phyloP scores from a whole-genome alignment of 2,113 vertebrate species.

The Chaenocephalus aceratus region DNA sequence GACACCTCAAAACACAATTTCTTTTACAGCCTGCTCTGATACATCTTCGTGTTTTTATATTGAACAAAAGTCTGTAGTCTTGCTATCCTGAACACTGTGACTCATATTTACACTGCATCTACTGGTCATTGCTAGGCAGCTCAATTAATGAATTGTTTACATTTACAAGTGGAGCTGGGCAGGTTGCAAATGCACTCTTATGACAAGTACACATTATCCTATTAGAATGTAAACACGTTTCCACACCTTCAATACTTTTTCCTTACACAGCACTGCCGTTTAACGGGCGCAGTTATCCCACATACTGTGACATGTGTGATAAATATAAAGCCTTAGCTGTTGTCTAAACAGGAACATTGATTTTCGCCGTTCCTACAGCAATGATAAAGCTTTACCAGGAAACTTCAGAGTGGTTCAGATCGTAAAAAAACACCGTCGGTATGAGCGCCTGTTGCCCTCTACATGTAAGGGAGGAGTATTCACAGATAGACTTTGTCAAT shows the following conservation, averaged over 20 bases:
- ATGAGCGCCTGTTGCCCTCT: constrained; percentile 24
- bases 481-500: constrained; percentile 66
- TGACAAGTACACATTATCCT: constrained; percentile 47
- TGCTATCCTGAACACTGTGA: constrained; percentile 49
- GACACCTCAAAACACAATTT: constrained; percentile 68
- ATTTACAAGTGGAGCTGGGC: constrained; percentile 72
- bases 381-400: constrained; percentile 57
- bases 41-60: constrained; percentile 39
- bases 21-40: constrained; percentile 52
- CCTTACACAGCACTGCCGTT: constrained; percentile 25
- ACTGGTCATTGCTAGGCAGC: constrained; percentile 58
- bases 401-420: constrained; percentile 55
- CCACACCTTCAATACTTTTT: constrained; percentile 38
- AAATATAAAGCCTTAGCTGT: constrained; percentile 35
- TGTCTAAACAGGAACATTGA: constrained; percentile 27
- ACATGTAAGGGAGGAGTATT: constrained; percentile 52
- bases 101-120: constrained; percentile 43
- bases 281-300: constrained; percentile 19
- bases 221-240: constrained; percentile 61
- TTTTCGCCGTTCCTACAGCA: constrained; percentile 50
- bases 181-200: constrained; percentile 55
- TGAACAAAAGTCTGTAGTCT: constrained; percentile 43
- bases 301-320: constrained; percentile 28
- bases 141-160: constrained; percentile 65
- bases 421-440: constrained; percentile 49